Base-by-base conservation (phyloP, 2,888 invertebrate species). In the Cerceris ruficornis region DNA sequence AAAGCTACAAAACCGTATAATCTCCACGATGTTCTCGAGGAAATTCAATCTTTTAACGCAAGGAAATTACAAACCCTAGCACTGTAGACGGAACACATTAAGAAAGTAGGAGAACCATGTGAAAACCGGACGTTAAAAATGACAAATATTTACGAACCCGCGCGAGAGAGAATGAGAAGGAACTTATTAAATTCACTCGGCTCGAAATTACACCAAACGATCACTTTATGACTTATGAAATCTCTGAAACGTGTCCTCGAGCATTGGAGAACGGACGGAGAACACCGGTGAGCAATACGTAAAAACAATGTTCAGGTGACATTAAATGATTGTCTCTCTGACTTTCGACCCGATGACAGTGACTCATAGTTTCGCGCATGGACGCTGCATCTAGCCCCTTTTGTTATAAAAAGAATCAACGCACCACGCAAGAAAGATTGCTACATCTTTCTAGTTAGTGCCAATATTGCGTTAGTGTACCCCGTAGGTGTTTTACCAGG, bases 401-500 rank as follows among this genome's bases (percentile, higher is more conserved):
- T 84, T 66, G 84, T 84, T 81, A 81, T 81, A 82, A 85, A 85
- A 84, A 85, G 81, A 84, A 73, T 75, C 82, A 69, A 77, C 79
- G 79, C 65, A 75, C 75, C 78, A 74, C 82, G 82, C 81, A 75
- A 75, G 70, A 75, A 71, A 73, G 82, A 77, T 84, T 84, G 84
- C 84, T 77, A 82, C 84, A 84, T 75, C 84, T 72, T 76, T 66
- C 60, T 65, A 57, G 52, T 59, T 58, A 69, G 69, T 84, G 84
- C 82, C 82, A 85, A 71, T 68, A 59, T 62, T 65, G 58, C 77
- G 61, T 70, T 54, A 39, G 64, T 77, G 67, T 69, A 67, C 15
- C 64, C 60, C 77, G 82, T 83, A 70, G 84, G 83, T 82, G 84
- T 84, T 69, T 50, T 59, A 67, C 57, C 67, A 17, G 62, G 67